Evolutionary conservation across 2,113 vertebrate species (phyloP), one percentile per base, ranked within the genome.

Genomic region (Tretioscincus oriximinensis): DNA sequence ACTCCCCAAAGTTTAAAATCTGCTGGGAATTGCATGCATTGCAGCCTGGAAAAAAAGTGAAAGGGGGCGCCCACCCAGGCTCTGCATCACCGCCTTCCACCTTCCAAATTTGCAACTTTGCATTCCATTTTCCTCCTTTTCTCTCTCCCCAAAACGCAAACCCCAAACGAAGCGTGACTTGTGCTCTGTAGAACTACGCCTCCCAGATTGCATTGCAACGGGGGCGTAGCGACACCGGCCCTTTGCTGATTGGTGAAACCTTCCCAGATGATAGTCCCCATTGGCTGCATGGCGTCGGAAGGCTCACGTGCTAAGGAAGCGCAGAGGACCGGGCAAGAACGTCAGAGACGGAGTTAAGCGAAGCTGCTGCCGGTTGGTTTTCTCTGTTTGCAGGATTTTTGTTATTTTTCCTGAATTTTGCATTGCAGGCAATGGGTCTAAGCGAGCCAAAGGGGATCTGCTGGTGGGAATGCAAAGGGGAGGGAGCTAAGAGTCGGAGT

Each of bases 171-270:
- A 3, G 26, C 7, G 24, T 65, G 64, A 28, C n/a, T n/a, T 9
- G 11, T 65, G 64, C n/a, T 64, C 64, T 28, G 9, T n/a, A 65
- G 60, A 72, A 88, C 90, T 83, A 83, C 84, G 83, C 0, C 29
- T 85, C 91, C 91, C 91, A 85, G 35, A 0, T 0, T 0, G 0
- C 64, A 26, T 78, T 76, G 86, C 78, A 66, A 20, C 20, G 0
- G 0, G 1, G 45, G 22, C 1, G 1, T 0, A 1, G 1, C 2
- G 0, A 0, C 14, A 2, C 10, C 2, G 1, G 0, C 5, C 0
- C 0, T 0, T 0, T 45, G 63, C 1, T 20, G 58, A 92, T 90
- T 85, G 89, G 90, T 71, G 76, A 5, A 0, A 6, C 0, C 1
- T 0, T 11, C 0, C 1, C 11, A 0, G 1, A 0, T 0, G 0